Evolutionary conservation across 2,888 invertebrate genomes (phyloP).

Genomic region (Phaonia tiefii): DNA sequence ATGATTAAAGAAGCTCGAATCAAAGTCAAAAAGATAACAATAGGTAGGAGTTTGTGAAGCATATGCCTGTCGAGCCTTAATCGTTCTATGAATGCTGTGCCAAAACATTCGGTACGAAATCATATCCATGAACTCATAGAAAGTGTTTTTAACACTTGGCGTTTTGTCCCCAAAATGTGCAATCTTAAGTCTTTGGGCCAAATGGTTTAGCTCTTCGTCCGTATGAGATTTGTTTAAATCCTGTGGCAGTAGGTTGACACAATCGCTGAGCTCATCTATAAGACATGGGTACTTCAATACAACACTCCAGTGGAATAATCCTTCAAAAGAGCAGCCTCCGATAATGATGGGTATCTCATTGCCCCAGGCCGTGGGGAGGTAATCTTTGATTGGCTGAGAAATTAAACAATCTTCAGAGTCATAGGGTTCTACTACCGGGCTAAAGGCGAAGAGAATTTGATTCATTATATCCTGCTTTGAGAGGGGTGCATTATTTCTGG

Average conservation of each 20-base stretch:
- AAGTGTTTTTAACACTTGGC: conserved; percentile 68
- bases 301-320: conserved; percentile 73
- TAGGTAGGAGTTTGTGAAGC: conserved; percentile 73
- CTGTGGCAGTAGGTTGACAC: conserved; percentile 77
- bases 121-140: conserved; percentile 68
- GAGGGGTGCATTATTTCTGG: conserved; percentile 71
- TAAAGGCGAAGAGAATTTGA: conserved; percentile 73
- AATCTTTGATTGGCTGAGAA: conserved; percentile 72
- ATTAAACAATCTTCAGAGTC: conserved; percentile 73
- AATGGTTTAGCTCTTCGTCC: conserved; percentile 64
- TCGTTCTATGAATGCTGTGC: conserved; percentile 75
- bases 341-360: conserved; percentile 77
- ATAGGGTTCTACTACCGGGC: conserved; percentile 78
- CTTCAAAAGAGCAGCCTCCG: conserved; percentile 78
- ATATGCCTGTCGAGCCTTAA: conserved; percentile 72
- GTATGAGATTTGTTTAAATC: conserved; percentile 71
- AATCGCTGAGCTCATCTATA: conserved; percentile 70
- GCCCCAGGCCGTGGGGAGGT: conserved; percentile 75
- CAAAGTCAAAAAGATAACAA: conserved; percentile 78
- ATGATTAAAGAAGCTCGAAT: conserved; percentile 78
- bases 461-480: conserved; percentile 73
- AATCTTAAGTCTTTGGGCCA: conserved; percentile 70
- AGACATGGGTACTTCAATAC: conserved; percentile 30
- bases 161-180: conserved; percentile 71
- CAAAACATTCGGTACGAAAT: conserved; percentile 74